These are phyloP conservation scores for Parotia lawesii DNA, from an alignment of 2,113 vertebrate genomes.

Conservation along the genomic window DNA sequence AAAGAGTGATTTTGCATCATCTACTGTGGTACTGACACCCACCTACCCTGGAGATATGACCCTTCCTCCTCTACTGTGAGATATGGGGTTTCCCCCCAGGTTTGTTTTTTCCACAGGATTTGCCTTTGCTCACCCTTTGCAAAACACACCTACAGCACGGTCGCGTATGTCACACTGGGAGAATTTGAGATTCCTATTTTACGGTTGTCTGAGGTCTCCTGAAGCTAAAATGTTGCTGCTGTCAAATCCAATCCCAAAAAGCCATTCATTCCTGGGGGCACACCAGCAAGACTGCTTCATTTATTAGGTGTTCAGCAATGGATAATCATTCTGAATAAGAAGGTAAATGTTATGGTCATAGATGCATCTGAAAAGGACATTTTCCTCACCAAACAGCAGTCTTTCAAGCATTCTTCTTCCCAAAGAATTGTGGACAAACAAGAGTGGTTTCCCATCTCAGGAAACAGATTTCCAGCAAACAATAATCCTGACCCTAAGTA, in stretches of 20 bases:
- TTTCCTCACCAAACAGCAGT: neutral
- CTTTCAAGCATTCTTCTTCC: neutral
- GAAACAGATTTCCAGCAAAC: neutral
- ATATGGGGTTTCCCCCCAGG: fast-evolving
- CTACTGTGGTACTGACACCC: neutral
- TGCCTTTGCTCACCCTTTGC: neutral
- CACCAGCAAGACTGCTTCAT: neutral
- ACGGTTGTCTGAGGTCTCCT: neutral
- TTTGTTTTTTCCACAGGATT: neutral
- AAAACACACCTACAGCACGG: neutral
- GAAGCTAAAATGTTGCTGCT: neutral
- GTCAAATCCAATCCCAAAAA: neutral
- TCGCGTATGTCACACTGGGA: fast-evolving
- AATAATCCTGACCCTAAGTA: neutral
- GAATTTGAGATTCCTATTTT: neutral
- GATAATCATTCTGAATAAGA: neutral
- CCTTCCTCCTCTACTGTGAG: neutral
- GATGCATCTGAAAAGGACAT: neutral
- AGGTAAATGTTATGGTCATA: neutral
- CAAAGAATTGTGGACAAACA: neutral
- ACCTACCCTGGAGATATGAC: fast-evolving
- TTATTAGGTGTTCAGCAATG: neutral
- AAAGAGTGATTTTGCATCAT: neutral
- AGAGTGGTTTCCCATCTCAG: neutral
- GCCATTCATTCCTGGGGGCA: too few relatives aligned